phyloP scores from a whole-genome alignment of 2,888 invertebrate species.

The Chymomyza amoena region DNA sequence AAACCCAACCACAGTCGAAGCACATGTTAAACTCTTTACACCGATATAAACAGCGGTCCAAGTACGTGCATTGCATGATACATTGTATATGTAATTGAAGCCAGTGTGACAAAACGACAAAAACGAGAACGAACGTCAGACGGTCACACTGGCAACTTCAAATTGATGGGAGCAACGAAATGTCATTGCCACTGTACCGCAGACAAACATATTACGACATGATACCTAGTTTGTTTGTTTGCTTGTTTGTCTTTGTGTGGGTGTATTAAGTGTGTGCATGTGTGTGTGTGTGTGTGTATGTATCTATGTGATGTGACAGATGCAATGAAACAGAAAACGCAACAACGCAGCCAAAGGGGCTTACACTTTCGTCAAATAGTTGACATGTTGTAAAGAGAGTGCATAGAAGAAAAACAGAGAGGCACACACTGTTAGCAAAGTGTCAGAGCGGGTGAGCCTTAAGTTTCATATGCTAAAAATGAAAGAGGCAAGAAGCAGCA shows the following conservation, averaged over 20 bases:
- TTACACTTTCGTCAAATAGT: background rate
- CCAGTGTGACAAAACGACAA: background rate
- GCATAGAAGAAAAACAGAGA: background rate
- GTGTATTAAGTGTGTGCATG: background rate
- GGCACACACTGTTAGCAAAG: background rate
- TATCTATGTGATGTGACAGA: background rate
- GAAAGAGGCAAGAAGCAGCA: background rate
- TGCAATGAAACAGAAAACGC: background rate
- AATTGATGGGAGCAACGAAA: slow-evolving; percentile 38
- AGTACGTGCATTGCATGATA: slow-evolving; percentile 66
- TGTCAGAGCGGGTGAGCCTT: background rate
- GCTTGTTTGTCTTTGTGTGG: slow-evolving; percentile 12
- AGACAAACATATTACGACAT: slow-evolving; percentile 28
- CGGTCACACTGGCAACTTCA: slow-evolving; percentile 11
- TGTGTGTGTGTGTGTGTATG: background rate
- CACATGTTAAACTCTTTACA: slow-evolving; percentile 73
- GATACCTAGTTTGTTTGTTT: slow-evolving; percentile 17
- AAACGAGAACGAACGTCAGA: slow-evolving; percentile 9
- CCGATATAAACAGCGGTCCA: slow-evolving; percentile 61
- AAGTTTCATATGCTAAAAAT: background rate
- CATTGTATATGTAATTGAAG: slow-evolving; percentile 56
- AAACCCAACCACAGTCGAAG: slow-evolving; percentile 25
- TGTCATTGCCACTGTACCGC: slow-evolving; percentile 24
- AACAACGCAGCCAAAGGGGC: background rate
- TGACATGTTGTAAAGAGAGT: background rate